Evolutionary conservation across 2,113 vertebrate species (phyloP).

Genomic region (Crotophaga sulcirostris): DNA sequence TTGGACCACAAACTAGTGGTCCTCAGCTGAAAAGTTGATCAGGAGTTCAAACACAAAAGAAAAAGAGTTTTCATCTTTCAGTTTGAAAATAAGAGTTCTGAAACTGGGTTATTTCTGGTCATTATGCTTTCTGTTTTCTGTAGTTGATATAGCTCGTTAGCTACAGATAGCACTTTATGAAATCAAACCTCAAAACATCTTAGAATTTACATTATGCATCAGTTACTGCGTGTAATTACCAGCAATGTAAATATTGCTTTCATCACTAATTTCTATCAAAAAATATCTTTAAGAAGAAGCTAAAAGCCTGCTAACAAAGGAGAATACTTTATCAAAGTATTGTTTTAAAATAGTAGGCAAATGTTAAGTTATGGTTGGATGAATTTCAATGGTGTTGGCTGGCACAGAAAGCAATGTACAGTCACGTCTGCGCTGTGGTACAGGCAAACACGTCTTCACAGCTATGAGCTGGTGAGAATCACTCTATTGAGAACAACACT

Average conservation of each 20-base stretch:
- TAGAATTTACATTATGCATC: background rate
- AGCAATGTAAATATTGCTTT: background rate
- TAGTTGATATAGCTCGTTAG: background rate
- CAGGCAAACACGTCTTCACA: accelerated
- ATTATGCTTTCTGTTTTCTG: background rate
- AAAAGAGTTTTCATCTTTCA: background rate
- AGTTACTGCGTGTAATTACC: background rate
- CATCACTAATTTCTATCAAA: background rate
- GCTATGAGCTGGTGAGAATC: background rate
- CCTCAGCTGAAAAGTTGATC: background rate
- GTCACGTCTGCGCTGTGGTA: background rate
- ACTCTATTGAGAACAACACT: background rate
- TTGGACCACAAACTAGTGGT: background rate
- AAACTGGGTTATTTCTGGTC: background rate
- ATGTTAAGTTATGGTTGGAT: background rate
- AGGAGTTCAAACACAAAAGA: background rate
- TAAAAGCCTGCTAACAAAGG: background rate
- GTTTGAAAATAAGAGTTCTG: background rate
- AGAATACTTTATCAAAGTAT: background rate
- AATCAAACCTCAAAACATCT: background rate
- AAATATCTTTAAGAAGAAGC: background rate
- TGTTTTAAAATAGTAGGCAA: background rate
- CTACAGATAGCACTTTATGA: background rate
- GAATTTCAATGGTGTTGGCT: background rate
- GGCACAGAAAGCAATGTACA: background rate